Percentiles rank a stretch among this genome's conserved stretches.
Evolutionary conservation across 92 coral and sea anemone species (phyloP).

Genomic region (Anthopleura xanthogrammica): DNA sequence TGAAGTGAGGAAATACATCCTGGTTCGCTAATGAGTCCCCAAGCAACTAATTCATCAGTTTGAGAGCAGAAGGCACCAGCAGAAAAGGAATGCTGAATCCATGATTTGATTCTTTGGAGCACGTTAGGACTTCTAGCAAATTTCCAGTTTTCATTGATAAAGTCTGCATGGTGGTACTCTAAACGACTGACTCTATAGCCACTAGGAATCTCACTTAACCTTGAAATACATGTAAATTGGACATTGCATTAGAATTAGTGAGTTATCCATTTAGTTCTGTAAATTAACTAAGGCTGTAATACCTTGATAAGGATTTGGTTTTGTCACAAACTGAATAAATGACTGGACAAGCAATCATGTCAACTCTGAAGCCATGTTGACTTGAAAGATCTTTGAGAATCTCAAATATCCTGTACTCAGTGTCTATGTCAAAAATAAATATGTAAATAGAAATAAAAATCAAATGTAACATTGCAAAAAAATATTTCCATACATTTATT

Average conservation of each 20-base stretch:
- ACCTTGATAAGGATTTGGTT: neutral
- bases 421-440: neutral
- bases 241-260: neutral
- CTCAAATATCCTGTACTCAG: neutral
- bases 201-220: neutral
- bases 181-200: neutral
- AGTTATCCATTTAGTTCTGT: neutral
- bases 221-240: neutral
- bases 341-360: neutral
- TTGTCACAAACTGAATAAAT: neutral
- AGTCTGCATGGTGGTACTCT: neutral
- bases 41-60: neutral
- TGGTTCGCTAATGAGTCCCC: neutral
- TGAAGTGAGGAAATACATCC: neutral
- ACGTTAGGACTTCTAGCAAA: neutral
- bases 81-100: neutral
- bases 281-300: neutral
- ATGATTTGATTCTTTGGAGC: neutral
- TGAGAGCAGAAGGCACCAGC: slow-evolving; percentile 5
- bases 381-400: neutral
- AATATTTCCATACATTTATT: no score
- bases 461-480: neutral
- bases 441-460: neutral
- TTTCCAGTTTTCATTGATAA: neutral
- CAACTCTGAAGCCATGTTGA: neutral